Conservation (phyloP, 2,797 vertebrate species). For the Sebastes trivittatus region DNA sequence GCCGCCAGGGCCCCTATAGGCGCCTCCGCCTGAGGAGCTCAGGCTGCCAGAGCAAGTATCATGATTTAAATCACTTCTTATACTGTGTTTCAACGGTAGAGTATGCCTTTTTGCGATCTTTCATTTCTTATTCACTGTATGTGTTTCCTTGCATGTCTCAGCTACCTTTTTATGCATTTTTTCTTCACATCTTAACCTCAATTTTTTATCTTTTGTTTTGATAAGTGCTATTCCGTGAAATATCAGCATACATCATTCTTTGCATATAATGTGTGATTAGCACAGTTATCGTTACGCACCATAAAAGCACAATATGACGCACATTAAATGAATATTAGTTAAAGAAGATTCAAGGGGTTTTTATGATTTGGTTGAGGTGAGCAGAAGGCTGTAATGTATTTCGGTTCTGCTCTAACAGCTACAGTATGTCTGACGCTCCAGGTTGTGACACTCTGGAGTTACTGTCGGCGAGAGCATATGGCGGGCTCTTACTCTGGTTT, state of each 20-base stretch:
- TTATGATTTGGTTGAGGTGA: constrained; percentile 37
- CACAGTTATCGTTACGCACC: neutral
- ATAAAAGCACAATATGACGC: constrained; percentile 13
- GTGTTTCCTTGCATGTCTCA: neutral
- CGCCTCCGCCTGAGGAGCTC: constrained; percentile 17
- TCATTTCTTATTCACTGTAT: neutral
- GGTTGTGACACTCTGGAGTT: constrained; percentile 59
- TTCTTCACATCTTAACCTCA: neutral
- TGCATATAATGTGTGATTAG: neutral
- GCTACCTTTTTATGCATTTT: neutral
- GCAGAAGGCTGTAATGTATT: constrained; percentile 58
- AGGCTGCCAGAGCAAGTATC: constrained; percentile 13
- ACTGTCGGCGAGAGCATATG: constrained; percentile 65
- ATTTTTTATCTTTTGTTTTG: neutral
- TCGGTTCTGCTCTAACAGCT: constrained; percentile 60
- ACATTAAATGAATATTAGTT: constrained; percentile 19
- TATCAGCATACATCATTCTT: neutral
- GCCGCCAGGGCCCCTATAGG: constrained; percentile 17
- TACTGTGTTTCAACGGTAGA: neutral
- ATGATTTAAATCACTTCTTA: constrained; percentile 8
- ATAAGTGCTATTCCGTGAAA: neutral
- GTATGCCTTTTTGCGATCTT: neutral
- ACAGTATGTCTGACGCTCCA: constrained; percentile 57
- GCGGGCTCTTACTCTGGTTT: constrained; percentile 50
- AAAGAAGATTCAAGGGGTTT: constrained; percentile 26